Evolutionary conservation across 2,113 vertebrate species (phyloP).

Genomic region (Myrmecophaga tridactyla): DNA sequence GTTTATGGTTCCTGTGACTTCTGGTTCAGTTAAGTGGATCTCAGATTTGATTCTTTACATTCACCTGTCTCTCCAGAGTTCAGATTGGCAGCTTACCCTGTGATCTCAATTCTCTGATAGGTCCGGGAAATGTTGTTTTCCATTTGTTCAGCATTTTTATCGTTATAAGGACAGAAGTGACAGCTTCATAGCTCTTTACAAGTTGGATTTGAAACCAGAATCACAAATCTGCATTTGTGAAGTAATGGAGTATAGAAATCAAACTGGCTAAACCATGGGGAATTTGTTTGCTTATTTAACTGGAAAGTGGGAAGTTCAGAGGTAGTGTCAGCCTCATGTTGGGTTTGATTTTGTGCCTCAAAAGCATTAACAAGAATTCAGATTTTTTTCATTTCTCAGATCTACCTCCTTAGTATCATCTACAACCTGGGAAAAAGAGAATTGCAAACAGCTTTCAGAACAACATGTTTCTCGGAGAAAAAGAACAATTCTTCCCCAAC

Average conservation of each 20-base stretch:
- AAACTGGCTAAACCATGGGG: not conserved
- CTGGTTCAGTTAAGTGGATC: not conserved
- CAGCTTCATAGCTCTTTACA: not conserved
- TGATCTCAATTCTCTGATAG: not conserved
- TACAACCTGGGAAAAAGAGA: not conserved
- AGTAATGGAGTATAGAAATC: conserved; percentile 20
- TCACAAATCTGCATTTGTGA: not conserved
- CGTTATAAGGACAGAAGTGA: not conserved
- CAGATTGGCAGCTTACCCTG: not conserved
- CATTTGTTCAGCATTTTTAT: not conserved
- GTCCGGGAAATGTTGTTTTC: not conserved
- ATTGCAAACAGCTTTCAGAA: not conserved
- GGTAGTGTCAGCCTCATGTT: not conserved
- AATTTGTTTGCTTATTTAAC: not conserved
- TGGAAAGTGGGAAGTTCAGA: not conserved
- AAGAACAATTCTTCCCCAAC: not conserved
- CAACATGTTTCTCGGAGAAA: not conserved
- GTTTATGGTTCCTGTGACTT: not conserved
- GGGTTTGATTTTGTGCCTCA: not conserved
- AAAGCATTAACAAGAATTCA: not conserved
- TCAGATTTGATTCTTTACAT: not conserved
- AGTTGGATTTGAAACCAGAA: not conserved
- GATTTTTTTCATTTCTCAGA: not conserved
- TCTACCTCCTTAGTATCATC: not conserved
- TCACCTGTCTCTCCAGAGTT: not conserved